A percentile compares a stretch with the other conserved stretches of the same genome.
These are phyloP conservation scores for Tyto alba DNA, from an alignment of 2,113 vertebrate species.

Conservation along the genomic window DNA sequence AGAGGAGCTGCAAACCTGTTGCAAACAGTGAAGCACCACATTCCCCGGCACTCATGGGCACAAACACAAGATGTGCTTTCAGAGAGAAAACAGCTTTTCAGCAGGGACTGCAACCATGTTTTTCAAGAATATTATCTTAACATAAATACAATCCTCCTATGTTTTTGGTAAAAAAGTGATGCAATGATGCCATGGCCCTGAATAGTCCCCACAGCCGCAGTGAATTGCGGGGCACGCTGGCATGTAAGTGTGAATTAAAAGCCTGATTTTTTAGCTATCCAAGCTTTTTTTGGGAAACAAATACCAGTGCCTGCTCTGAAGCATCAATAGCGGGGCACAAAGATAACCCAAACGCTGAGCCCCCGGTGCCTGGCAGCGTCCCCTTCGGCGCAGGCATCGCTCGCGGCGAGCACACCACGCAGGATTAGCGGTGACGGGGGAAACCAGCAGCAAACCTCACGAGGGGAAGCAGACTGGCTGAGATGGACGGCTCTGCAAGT, in stretches of 20 bases:
- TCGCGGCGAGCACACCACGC: accelerated
- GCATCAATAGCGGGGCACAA: not conserved
- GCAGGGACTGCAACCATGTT: not conserved
- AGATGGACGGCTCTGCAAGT: not conserved
- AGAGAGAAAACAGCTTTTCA: not conserved
- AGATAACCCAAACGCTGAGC: not conserved
- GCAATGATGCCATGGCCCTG: not conserved
- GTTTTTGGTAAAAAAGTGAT: not conserved
- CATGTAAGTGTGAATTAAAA: not conserved
- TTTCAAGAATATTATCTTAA: not conserved
- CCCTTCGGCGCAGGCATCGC: not conserved
- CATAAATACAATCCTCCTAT: not conserved
- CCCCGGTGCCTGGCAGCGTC: not conserved
- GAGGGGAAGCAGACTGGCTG: not conserved
- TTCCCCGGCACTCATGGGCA: not conserved
- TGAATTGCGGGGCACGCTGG: accelerated
- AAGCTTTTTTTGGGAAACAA: not conserved
- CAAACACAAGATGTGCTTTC: accelerated
- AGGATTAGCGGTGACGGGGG: accelerated
- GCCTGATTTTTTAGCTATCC: not conserved
- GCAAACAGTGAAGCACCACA: not conserved
- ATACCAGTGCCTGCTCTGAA: not conserved
- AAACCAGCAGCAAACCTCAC: not conserved
- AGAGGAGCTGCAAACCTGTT: not conserved
- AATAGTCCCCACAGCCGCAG: not conserved